Evolutionary conservation across 1,140 invertebrate species (phyloP).

Genomic region (Triops cancriformis): DNA sequence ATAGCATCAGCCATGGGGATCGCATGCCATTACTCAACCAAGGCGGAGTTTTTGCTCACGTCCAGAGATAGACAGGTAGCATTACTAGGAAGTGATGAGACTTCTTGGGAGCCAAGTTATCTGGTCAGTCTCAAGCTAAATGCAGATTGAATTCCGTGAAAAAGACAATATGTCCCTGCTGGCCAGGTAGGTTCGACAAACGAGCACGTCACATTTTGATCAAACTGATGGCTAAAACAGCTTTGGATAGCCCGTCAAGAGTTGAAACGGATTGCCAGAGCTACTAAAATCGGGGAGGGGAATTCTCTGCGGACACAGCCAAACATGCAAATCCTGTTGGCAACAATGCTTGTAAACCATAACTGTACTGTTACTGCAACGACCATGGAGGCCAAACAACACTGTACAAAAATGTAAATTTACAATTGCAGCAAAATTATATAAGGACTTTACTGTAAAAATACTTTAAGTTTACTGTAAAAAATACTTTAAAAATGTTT

Average conservation of each 20-base stretch:
- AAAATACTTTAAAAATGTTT: too few species aligned
- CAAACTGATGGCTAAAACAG: not conserved
- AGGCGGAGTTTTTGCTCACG: not conserved
- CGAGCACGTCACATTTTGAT: not conserved
- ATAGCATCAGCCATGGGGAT: not conserved
- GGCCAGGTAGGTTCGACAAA: not conserved
- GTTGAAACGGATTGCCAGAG: not conserved
- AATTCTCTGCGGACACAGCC: too few species aligned
- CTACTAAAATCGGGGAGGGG: not conserved
- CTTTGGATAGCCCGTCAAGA: not conserved
- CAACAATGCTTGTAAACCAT: too few species aligned
- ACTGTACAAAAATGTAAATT: too few species aligned
- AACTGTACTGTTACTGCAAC: too few species aligned
- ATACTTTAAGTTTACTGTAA: too few species aligned
- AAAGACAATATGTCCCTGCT: not conserved
- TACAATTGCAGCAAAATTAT: too few species aligned
- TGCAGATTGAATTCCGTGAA: not conserved
- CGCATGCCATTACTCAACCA: not conserved
- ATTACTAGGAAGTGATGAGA: not conserved
- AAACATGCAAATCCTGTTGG: too few species aligned
- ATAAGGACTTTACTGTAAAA: too few species aligned
- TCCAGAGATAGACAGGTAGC: not conserved
- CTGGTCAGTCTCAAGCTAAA: constrained; percentile 13
- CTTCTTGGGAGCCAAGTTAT: not conserved
- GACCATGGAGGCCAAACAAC: too few species aligned